Evolutionary conservation across 2,888 invertebrate species (phyloP), one percentile per base, ranked within the genome.

Genomic region (Megastigmus dorsalis): DNA sequence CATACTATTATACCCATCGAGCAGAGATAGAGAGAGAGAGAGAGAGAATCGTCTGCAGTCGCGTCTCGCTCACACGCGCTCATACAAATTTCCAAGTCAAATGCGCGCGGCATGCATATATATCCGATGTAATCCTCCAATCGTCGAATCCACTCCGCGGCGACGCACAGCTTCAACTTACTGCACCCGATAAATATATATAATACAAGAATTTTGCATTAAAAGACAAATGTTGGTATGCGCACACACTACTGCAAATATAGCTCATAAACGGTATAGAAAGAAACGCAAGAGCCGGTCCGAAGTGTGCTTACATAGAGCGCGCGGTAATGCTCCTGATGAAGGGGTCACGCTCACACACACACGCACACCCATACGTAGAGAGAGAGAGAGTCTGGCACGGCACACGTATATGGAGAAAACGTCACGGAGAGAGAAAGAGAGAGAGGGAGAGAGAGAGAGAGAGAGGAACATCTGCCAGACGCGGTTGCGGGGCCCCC

Each of bases 401-500:
- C n/a, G n/a, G n/a, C n/a, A n/a, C n/a, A n/a, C n/a, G n/a, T n/a
- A n/a, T n/a, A n/a, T n/a, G n/a, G n/a, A n/a, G n/a, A n/a, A 77
- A 72, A 62, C 68, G 72, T 67, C 69, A 65, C 43, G 73, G 10
- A 45, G 48, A 48, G 33, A 60, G 63, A n/a, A n/a, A 45, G 48
- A 48, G 33, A 60, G 63, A n/a, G n/a, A n/a, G n/a, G n/a, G n/a
- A n/a, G n/a, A n/a, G n/a, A n/a, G n/a, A n/a, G n/a, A 65, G 36
- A 67, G 10, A 45, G 48, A 48, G 33, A 60, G 63, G 50, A 75
- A 75, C 75, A 75, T 75, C 75, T 75, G 75, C 71, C 75, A 67
- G 62, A 67, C 71, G 68, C n/a, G 9, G 23, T 23, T 26, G 38
- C 57, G 81, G 83, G 83, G 82, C 81, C 83, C 82, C 82, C 81